Evolutionary conservation across 2,888 invertebrate species (phyloP), one percentile per base, ranked within the genome.

Genomic region (Electrophaes corylata): DNA sequence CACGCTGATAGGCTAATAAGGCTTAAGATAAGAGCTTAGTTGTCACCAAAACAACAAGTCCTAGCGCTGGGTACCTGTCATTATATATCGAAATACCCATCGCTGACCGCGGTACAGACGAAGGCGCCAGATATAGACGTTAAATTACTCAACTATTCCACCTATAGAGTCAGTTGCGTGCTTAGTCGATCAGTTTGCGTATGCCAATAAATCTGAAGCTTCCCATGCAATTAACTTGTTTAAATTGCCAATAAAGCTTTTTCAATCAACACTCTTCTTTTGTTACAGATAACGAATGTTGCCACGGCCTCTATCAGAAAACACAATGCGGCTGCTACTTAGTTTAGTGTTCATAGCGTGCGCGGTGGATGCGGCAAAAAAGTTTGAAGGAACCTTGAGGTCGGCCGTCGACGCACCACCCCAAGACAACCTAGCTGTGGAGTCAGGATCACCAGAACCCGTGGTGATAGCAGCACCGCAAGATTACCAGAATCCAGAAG

Each of bases 251-350:
- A 72, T 78, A 77, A 76, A 77, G 65, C 62, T 75, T 77, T 78
- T 80, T 83, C 73, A 76, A 83, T 70, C 75, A 77, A 74, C 75
- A 72, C 75, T 75, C 74, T 78, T 82, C 79, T 78, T 81, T 90
- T 90, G 89, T 91, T 91, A 73, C 89, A 91, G 91, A 89, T 86
- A 86, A 79, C 78, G 66, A 82, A 86, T 86, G 83, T 81, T 87
- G 83, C 88, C 84, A 86, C 88, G 89, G 84, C 83, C 81, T 72
- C 77, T 81, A 70, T 71, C 75, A 70, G 76, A 78, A 70, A 79
- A 72, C 68, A 91, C 82, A 78, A 91, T 91, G 91, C 84, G 88
- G 83, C 76, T 91, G 73, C 70, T 91, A 73, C 75, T 91, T 64
- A 86, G 88, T 84, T 78, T 91, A 77, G 75, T 89, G 75, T 77